Conservation (phyloP, 2,888 invertebrate genomes). For the Ophioninae sp. region DNA sequence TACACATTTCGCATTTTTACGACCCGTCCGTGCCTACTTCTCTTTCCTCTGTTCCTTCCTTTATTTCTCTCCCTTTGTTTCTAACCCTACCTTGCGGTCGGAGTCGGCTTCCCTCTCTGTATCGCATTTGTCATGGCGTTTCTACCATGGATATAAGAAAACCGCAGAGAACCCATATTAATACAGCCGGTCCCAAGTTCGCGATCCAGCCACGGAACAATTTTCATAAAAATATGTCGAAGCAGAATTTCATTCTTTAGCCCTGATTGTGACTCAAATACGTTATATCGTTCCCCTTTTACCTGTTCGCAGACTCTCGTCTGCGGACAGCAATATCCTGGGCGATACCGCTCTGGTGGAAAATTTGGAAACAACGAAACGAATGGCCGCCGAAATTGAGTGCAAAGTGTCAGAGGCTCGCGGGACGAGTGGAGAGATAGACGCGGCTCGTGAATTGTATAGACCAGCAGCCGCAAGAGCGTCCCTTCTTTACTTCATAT, state of each 20-base stretch:
- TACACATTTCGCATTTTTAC: too few species aligned
- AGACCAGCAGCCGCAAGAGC: slow-evolving; percentile 95
- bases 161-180: too few species aligned
- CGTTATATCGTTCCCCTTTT: background rate
- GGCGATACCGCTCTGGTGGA: slow-evolving; percentile 97
- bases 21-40: too few species aligned
- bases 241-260: background rate
- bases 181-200: too few species aligned
- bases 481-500: slow-evolving; percentile 95
- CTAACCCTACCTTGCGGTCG: too few species aligned
- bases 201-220: too few species aligned
- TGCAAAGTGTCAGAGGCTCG: slow-evolving; percentile 96
- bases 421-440: slow-evolving; percentile 95
- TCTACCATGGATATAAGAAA: too few species aligned
- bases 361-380: slow-evolving; percentile 97
- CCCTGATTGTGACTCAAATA: background rate
- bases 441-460: slow-evolving; percentile 94
- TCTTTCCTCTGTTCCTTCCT: too few species aligned
- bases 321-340: slow-evolving; percentile 95
- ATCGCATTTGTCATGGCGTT: too few species aligned
- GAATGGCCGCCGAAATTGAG: slow-evolving; percentile 97
- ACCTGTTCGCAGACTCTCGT: slow-evolving; percentile 85
- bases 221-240: too few species aligned
- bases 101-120: too few species aligned
- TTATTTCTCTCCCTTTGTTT: too few species aligned